These are phyloP conservation scores for Catocala sponsa DNA, from an alignment of 2,888 invertebrate species.

Conservation along the genomic window DNA sequence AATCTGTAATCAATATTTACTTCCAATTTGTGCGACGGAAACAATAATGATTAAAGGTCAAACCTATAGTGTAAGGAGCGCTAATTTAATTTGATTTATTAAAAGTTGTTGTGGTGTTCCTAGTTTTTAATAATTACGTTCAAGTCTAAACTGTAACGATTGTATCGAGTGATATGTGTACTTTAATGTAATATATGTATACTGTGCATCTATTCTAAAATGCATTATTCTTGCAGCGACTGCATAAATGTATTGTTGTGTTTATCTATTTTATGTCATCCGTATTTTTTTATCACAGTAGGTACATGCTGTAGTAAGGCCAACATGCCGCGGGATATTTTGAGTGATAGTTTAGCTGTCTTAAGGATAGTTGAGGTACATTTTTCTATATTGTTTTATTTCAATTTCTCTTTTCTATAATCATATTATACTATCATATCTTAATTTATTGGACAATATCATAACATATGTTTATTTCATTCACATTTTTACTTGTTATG, in stretches of 20 bases:
- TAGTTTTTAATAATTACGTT: neutral
- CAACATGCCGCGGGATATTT: slow-evolving; percentile 90
- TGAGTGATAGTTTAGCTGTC: slow-evolving; percentile 90
- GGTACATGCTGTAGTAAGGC: slow-evolving; percentile 45
- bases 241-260: neutral
- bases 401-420: neutral
- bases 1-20: neutral
- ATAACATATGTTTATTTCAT: no score
- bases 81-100: slow-evolving; percentile 31
- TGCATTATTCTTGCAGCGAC: neutral
- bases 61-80: slow-evolving; percentile 15
- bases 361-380: slow-evolving; percentile 89
- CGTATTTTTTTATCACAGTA: slow-evolving; percentile 37
- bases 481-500: no score
- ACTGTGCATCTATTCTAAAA: neutral
- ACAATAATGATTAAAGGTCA: slow-evolving; percentile 38
- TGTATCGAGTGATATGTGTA: neutral
- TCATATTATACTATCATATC: neutral
- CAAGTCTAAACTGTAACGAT: neutral
- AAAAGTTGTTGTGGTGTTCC: neutral
- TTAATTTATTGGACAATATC: neutral
- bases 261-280: slow-evolving; percentile 15
- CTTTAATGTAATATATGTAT: neutral
- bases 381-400: slow-evolving; percentile 11
- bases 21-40: slow-evolving; percentile 5